phyloP scores from a whole-genome alignment of 1,140 invertebrate species.

The Drosophila saltans region DNA sequence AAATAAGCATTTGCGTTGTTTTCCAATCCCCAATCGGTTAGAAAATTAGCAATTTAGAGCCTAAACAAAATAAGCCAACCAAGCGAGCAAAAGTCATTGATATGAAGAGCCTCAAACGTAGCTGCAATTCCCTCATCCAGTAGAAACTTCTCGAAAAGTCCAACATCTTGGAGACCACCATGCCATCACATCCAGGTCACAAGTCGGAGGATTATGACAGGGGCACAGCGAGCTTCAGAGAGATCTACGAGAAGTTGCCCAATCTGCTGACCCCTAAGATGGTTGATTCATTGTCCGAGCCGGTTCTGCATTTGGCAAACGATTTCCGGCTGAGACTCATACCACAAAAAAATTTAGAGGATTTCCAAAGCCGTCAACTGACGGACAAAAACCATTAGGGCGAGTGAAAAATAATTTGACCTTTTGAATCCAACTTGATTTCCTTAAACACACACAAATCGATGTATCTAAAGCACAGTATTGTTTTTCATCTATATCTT shows the following conservation, averaged over 20 bases:
- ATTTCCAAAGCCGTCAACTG: constrained; percentile 78
- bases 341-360: constrained; percentile 63
- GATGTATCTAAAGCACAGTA: constrained; percentile 7
- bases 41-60: too few species aligned
- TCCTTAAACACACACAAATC: background rate
- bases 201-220: constrained; percentile 56
- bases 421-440: background rate
- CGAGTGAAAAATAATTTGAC: background rate
- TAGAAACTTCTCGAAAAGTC: constrained; percentile 54
- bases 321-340: constrained; percentile 85
- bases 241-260: constrained; percentile 86
- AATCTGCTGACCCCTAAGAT: constrained; percentile 85
- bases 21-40: too few species aligned
- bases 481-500: constrained; percentile 2
- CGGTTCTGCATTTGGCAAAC: constrained; percentile 90
- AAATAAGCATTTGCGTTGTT: too few species aligned
- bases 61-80: too few species aligned
- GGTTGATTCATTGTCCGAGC: constrained; percentile 87
- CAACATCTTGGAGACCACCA: constrained; percentile 31
- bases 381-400: constrained; percentile 20
- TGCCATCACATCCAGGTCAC: constrained; percentile 49
- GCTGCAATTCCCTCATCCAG: constrained; percentile 85
- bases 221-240: constrained; percentile 80
- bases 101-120: constrained; percentile 88
- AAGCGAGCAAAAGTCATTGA: constrained; percentile 90